Evolutionary conservation across 2,888 invertebrate genomes (phyloP).

Genomic region (Ommatoiulus sabulosus): DNA sequence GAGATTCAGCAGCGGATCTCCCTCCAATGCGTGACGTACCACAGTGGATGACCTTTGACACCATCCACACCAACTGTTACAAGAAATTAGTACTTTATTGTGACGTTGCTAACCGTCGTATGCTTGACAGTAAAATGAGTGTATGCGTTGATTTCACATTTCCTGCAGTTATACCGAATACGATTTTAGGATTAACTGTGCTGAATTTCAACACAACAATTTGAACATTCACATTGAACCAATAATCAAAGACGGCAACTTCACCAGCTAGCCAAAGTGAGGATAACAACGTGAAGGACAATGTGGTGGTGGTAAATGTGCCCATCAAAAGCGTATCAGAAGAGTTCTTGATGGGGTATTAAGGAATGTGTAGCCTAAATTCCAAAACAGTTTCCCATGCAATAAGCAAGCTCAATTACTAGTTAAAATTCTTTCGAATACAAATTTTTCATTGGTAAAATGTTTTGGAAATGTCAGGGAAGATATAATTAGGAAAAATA

Average conservation of each 20-base stretch:
- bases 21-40: no score
- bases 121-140: not conserved
- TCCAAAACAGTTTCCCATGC: no score
- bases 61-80: slow-evolving; percentile 39
- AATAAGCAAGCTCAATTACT: no score
- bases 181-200: not conserved
- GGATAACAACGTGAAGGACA: slow-evolving; percentile 49
- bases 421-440: no score
- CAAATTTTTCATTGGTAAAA: no score
- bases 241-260: not conserved
- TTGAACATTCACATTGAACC: slow-evolving; percentile 52
- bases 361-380: not conserved
- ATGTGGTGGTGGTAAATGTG: not conserved
- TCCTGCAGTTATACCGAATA: not conserved
- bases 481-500: no score
- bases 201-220: not conserved
- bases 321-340: slow-evolving; percentile 45
- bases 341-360: slow-evolving; percentile 50
- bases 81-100: not conserved
- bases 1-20: no score
- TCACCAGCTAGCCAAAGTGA: slow-evolving; percentile 50
- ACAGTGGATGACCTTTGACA: slow-evolving; percentile 54
- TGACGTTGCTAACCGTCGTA: slow-evolving; percentile 52
- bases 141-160: not conserved
- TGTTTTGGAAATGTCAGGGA: no score